Evolutionary conservation across 2,113 vertebrate species (phyloP).

Genomic region (Silurus meridionalis): DNA sequence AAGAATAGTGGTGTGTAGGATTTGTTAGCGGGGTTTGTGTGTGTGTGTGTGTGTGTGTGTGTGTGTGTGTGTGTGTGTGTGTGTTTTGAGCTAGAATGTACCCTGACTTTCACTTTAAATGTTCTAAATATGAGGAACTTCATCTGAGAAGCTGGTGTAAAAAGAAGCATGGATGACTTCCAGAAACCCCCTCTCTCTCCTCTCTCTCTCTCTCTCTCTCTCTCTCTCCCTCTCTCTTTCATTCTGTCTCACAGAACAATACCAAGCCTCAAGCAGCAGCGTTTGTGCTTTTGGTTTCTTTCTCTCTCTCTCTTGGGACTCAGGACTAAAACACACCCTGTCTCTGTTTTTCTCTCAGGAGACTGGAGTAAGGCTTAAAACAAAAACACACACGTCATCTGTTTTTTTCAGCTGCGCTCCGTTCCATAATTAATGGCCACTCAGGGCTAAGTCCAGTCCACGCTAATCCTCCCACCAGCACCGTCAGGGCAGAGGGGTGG

Average conservation of each 20-base stretch:
- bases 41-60: too few species aligned
- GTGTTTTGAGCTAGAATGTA: not conserved
- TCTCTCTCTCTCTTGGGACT: not conserved
- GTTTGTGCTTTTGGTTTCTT: slow-evolving; percentile 13
- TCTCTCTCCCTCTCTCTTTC: not conserved
- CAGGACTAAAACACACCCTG: slow-evolving; percentile 18
- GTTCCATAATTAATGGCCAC: slow-evolving; percentile 60
- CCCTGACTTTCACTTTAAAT: not conserved
- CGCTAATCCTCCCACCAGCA: not conserved
- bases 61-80: not conserved
- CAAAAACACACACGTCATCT: slow-evolving; percentile 51
- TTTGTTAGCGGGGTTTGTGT: not conserved
- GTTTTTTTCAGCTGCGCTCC: slow-evolving; percentile 53
- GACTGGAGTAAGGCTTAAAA: slow-evolving; percentile 14
- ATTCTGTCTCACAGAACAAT: slow-evolving; percentile 14
- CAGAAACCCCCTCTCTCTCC: too few species aligned
- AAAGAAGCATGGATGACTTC: not conserved
- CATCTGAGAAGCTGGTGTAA: not conserved
- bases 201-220: not conserved
- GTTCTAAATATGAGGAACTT: not conserved
- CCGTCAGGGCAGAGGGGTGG: not conserved
- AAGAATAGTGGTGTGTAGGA: not conserved
- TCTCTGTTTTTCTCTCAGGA: slow-evolving; percentile 15
- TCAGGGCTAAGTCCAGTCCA: slow-evolving; percentile 42
- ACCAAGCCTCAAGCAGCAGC: not conserved